Evolutionary conservation across 1,140 invertebrate species (phyloP).

Genomic region (Mycetomoellerius zeteki): DNA sequence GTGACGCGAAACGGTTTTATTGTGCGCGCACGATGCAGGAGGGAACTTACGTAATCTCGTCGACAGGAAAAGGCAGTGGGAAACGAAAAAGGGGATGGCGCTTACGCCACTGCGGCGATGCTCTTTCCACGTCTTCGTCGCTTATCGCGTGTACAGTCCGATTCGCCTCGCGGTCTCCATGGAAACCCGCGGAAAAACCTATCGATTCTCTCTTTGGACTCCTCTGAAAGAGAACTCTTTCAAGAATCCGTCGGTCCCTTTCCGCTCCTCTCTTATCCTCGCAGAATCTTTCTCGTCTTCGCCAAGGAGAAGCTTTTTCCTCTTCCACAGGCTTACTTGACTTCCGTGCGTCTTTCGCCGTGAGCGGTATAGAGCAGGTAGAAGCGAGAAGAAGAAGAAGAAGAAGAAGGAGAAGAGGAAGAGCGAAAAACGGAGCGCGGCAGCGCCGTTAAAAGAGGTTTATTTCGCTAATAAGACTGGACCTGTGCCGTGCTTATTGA

Average conservation of each 20-base stretch:
- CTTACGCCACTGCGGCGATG: conserved; percentile 77
- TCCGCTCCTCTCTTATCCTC: conserved; percentile 65
- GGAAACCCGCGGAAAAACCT: conserved; percentile 87
- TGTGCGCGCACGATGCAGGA: conserved; percentile 39
- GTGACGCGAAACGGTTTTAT: conserved; percentile 53
- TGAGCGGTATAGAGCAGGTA: neutral
- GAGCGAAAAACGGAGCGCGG: conserved; percentile 27
- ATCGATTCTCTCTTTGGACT: conserved; percentile 87
- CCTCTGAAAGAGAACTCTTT: conserved; percentile 84
- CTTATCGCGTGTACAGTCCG: conserved; percentile 80
- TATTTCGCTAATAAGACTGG: conserved; percentile 87
- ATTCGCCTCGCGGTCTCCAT: conserved; percentile 86
- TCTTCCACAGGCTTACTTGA: conserved; percentile 39
- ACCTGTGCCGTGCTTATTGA: conserved; percentile 86
- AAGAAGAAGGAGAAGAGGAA: conserved; percentile 11
- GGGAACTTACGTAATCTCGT: conserved; percentile 59
- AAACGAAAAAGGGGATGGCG: conserved; percentile 69
- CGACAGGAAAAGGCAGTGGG: conserved; percentile 67
- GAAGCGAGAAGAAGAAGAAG: conserved; percentile 23
- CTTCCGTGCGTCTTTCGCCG: neutral
- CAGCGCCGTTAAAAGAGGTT: conserved; percentile 85
- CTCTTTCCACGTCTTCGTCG: conserved; percentile 79
- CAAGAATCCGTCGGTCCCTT: conserved; percentile 80
- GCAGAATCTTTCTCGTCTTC: conserved; percentile 60
- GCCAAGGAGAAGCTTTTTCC: conserved; percentile 51